phyloP scores from a whole-genome alignment of 2,113 vertebrate genomes.

The Leucoraja erinaceus region DNA sequence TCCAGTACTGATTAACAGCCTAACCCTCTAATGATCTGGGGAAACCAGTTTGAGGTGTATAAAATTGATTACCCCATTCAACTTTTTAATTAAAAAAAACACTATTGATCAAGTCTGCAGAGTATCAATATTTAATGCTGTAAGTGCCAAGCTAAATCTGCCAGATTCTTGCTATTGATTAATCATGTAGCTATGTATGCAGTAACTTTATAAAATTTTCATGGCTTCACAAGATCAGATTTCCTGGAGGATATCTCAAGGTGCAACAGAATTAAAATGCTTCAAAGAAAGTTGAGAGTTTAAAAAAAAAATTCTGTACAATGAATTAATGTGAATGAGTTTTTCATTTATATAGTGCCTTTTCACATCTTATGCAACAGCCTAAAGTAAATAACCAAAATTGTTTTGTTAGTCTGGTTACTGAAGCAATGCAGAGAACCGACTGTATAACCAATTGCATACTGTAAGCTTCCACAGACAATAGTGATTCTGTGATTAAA shows the following conservation, averaged over 20 bases:
- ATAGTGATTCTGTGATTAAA: too few species aligned
- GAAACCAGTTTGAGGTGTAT: background rate
- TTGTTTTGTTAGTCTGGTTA: background rate
- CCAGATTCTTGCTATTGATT: slow-evolving; percentile 19
- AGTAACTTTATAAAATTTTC: slow-evolving; percentile 13
- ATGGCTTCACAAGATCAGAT: background rate
- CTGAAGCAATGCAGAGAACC: background rate
- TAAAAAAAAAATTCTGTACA: background rate
- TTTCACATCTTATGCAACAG: background rate
- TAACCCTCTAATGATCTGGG: slow-evolving; percentile 22
- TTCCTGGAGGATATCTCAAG: background rate
- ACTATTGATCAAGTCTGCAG: slow-evolving; percentile 20
- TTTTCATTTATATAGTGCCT: background rate
- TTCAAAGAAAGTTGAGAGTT: background rate
- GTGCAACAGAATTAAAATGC: background rate
- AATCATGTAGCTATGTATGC: background rate
- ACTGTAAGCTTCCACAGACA: background rate
- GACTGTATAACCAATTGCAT: background rate
- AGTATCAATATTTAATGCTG: slow-evolving; percentile 35
- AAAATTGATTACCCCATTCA: slow-evolving; percentile 22
- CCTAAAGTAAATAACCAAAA: background rate
- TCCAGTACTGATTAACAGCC: slow-evolving; percentile 23
- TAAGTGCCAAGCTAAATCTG: slow-evolving; percentile 37
- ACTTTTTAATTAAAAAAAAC: slow-evolving; percentile 33
- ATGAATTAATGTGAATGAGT: background rate